A percentile compares a stretch with the other conserved stretches of the same genome.
Evolutionary conservation across 2,113 vertebrate species (phyloP).

Genomic region (Osmerus mordax): DNA sequence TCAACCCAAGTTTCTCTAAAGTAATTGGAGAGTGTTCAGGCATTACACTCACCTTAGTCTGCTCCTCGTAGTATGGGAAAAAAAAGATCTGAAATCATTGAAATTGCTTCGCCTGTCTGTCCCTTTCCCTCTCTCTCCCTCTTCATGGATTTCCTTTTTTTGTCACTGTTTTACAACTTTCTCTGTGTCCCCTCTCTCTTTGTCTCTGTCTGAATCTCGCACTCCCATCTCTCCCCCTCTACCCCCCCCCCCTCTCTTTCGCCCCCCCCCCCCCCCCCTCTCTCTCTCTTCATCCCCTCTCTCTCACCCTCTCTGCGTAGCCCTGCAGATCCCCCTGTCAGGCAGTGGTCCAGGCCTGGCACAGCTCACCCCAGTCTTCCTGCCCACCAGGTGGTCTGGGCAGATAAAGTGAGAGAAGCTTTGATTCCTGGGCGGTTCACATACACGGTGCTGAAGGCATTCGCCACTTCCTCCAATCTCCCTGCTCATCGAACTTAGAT

Average conservation of each 20-base stretch:
- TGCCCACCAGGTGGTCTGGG: slow-evolving; percentile 57
- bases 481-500: slow-evolving; percentile 59
- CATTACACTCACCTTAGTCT: too few relatives aligned
- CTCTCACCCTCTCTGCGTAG: slow-evolving; percentile 2
- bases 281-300: not conserved
- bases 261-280: too few relatives aligned
- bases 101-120: too few relatives aligned
- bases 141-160: too few relatives aligned
- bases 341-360: slow-evolving; percentile 39
- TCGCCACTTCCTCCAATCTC: slow-evolving; percentile 56
- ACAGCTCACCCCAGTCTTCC: slow-evolving; percentile 24
- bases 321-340: slow-evolving; percentile 39
- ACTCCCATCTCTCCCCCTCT: not conserved
- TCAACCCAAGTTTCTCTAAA: slow-evolving; percentile 33
- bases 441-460: slow-evolving; percentile 54
- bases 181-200: too few relatives aligned
- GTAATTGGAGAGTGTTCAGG: too few relatives aligned
- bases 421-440: slow-evolving; percentile 57
- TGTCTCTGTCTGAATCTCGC: too few relatives aligned
- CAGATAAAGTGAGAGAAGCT: slow-evolving; percentile 58
- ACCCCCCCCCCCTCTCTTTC: too few relatives aligned
- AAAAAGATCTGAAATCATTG: too few relatives aligned
- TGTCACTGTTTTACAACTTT: too few relatives aligned
- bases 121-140: too few relatives aligned
- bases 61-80: too few relatives aligned